Evolutionary conservation across 2,797 vertebrate species (phyloP).

Genomic region (Melanogrammus aeglefinus): DNA sequence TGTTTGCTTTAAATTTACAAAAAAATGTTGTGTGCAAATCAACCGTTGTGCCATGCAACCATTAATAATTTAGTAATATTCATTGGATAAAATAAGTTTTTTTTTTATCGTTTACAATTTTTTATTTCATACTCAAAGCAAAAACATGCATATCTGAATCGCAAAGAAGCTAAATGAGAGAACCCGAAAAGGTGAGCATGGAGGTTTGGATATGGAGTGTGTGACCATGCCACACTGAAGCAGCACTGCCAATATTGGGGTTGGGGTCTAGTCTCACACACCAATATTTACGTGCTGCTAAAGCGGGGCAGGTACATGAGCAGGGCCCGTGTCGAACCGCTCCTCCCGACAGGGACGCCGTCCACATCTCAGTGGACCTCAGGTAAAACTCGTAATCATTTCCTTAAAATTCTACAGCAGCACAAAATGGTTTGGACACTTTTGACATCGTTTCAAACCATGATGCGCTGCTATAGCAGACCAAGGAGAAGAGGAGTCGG

Average conservation of each 20-base stretch:
- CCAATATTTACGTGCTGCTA: conserved; percentile 99
- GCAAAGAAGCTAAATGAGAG: conserved; percentile 19
- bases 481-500: conserved; percentile 75
- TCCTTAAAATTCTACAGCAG: conserved; percentile 98
- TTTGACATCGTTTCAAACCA: conserved; percentile 91
- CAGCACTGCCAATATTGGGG: conserved; percentile 99
- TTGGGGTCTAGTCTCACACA: conserved; percentile 83
- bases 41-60: too few relatives aligned
- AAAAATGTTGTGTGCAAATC: background rate
- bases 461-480: conserved; percentile 99
- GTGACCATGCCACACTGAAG: conserved; percentile 89
- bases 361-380: conserved; percentile 18
- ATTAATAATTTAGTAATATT: background rate
- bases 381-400: conserved; percentile 41
- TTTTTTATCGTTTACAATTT: too few relatives aligned
- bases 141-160: conserved; percentile 8
- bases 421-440: conserved; percentile 97
- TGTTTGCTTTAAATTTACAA: background rate
- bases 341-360: conserved; percentile 16
- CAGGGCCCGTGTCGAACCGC: conserved; percentile 42
- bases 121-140: conserved; percentile 1
- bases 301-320: conserved; percentile 83
- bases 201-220: conserved; percentile 49
- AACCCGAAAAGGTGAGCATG: conserved; percentile 7
- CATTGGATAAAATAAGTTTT: background rate